Evolutionary conservation across 2,888 invertebrate genomes (phyloP), one percentile per base, ranked within the genome.

Genomic region (Pyrocoelia pectoralis): DNA sequence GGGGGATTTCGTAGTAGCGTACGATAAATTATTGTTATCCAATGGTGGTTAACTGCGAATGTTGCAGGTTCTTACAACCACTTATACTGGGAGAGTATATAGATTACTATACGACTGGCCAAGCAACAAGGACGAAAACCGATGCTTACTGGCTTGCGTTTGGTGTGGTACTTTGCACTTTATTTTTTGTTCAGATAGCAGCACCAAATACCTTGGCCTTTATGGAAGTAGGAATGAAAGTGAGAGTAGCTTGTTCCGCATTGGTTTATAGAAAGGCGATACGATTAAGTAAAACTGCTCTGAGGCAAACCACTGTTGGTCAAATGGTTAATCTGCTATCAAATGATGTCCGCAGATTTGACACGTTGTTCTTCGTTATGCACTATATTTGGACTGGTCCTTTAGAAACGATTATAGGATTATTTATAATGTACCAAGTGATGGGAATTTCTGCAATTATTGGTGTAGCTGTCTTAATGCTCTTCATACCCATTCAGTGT

Each of bases 161-260:
- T 0, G 91, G 88, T 2, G 88, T 95, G 15, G 87, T 94, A 13
- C 72, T 90, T 14, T 91, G 90, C 73, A 92, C 93, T 0, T 88
- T 90, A 0, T 76, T 91, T 50, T 90, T 90, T 74, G 88, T 94
- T 17, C 84, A 95, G 70, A 83, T 91, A 10, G 89, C 92, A 68
- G 97, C 98, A 82, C 95, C 95, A 0, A 96, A 94, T 78, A 95
- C 97, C 91, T 89, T 96, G 86, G 92, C 90, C 9, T 89, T 92
- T 12, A 83, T 90, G 93, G 0, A 83, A 96, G 15, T 40, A 12
- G 24, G 24, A 24, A 24, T 24, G 24, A 24, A 24, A 24, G 24
- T 24, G 6, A 24, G 24, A 6, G 24, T 24, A 6, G 24, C 24
- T 3, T 24, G 24, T 24, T 5, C 24, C 4, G 3, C 24, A 5